Conservation (phyloP, 2,113 vertebrate genomes). For the Galbula dea region DNA sequence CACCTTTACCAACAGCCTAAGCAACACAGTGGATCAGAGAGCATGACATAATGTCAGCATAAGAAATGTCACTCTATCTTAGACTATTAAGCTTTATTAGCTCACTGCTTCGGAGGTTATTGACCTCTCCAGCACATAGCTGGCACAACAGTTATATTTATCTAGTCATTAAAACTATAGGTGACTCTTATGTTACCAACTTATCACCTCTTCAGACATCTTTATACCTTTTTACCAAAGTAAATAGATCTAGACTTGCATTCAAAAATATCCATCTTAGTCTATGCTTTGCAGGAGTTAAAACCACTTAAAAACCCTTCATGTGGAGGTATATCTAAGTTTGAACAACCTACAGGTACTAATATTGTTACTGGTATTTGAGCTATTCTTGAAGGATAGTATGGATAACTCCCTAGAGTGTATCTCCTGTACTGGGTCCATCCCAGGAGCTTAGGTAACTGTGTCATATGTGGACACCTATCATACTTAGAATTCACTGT, state of each 20-base stretch:
- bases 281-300: neutral
- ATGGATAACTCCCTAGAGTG: neutral
- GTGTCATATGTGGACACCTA: neutral
- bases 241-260: neutral
- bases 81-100: neutral
- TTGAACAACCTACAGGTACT: neutral
- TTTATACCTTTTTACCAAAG: neutral
- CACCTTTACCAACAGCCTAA: neutral
- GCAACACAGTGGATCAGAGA: neutral
- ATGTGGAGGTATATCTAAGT: neutral
- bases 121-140: neutral
- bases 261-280: neutral
- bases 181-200: neutral
- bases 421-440: neutral
- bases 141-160: neutral
- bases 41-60: neutral
- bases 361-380: neutral
- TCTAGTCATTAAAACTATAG: neutral
- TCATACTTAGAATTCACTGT: neutral
- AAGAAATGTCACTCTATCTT: constrained; percentile 30
- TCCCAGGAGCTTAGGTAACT: neutral
- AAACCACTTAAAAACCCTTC: neutral
- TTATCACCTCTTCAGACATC: neutral
- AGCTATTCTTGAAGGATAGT: neutral
- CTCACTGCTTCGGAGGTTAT: neutral